Percentiles rank a stretch among this genome's conserved stretches.
phyloP scores from a whole-genome alignment of 2,888 invertebrate genomes.

The Ectemnius cavifrons region DNA sequence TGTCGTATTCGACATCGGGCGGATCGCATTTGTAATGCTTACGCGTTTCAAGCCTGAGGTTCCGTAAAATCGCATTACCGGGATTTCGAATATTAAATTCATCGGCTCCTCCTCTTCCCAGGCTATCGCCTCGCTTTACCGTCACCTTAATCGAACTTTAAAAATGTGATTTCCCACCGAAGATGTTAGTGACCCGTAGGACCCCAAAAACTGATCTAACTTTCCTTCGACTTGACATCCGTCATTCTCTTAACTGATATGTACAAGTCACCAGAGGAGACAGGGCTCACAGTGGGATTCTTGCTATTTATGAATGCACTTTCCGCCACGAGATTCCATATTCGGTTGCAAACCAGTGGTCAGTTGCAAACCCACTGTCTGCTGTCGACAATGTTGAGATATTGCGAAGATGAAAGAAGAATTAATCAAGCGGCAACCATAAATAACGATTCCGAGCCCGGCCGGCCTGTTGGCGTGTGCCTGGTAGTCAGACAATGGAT shows the following conservation, averaged over 20 bases:
- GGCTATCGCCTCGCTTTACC: constrained; percentile 53
- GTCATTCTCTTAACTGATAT: neutral
- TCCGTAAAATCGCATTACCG: constrained; percentile 74
- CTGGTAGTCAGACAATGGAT: constrained; percentile 70
- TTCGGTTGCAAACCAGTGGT: neutral
- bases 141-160: constrained; percentile 55
- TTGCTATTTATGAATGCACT: neutral
- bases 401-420: constrained; percentile 57
- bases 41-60: constrained; percentile 66
- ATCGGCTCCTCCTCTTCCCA: constrained; percentile 51
- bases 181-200: neutral
- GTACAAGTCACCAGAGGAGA: no score
- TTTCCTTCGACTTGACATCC: neutral
- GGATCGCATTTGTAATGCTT: constrained; percentile 73
- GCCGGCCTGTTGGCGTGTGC: constrained; percentile 31
- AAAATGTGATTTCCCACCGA: constrained; percentile 47
- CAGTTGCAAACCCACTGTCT: constrained; percentile 37
- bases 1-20: constrained; percentile 35
- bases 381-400: constrained; percentile 45
- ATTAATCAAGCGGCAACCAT: constrained; percentile 73
- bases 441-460: constrained; percentile 69
- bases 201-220: neutral
- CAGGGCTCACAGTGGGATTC: no score
- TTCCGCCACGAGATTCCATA: neutral
- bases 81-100: constrained; percentile 74